Percentiles rank a stretch among this genome's conserved stretches.
Conservation (phyloP, 2,797 vertebrate species). For the Sphenodon punctatus region DNA sequence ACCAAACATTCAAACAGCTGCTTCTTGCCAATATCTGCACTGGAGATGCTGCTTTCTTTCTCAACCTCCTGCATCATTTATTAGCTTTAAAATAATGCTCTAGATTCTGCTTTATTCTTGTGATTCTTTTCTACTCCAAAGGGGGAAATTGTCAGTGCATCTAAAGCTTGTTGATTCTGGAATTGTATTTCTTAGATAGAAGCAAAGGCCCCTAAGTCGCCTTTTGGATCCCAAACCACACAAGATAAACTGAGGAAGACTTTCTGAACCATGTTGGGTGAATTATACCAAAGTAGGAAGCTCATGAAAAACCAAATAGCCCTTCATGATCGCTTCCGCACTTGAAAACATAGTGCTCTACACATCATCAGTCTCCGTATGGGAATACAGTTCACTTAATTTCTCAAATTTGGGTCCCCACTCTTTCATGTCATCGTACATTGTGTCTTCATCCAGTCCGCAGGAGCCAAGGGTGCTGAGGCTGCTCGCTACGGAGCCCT, state of each 20-base stretch:
- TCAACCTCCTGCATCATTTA: background rate
- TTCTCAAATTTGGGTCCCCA: slow-evolving; percentile 90
- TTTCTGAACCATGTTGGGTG: background rate
- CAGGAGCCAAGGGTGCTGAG: slow-evolving; percentile 85
- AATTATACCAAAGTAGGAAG: background rate
- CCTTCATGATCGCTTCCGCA: background rate
- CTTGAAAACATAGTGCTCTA: slow-evolving; percentile 21
- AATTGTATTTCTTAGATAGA: background rate
- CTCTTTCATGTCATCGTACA: slow-evolving; percentile 76
- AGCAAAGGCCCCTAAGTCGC: background rate
- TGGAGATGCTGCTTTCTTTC: background rate
- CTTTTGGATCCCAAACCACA: background rate
- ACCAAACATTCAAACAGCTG: background rate
- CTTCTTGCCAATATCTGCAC: background rate
- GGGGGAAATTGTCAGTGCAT: fast-evolving
- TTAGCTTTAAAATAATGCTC: background rate
- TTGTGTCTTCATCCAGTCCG: slow-evolving; percentile 70
- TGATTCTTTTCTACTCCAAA: background rate
- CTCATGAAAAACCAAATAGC: background rate
- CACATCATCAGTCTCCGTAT: slow-evolving; percentile 75
- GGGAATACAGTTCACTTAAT: slow-evolving; percentile 84
- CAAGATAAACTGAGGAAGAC: fast-evolving
- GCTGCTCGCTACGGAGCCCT: slow-evolving; percentile 79
- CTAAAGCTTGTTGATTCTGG: background rate
- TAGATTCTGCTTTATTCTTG: background rate